Evolutionary conservation across 2,888 invertebrate species (phyloP), one percentile per base, ranked within the genome.

Genomic region (Lasioglossum zephyrum): DNA sequence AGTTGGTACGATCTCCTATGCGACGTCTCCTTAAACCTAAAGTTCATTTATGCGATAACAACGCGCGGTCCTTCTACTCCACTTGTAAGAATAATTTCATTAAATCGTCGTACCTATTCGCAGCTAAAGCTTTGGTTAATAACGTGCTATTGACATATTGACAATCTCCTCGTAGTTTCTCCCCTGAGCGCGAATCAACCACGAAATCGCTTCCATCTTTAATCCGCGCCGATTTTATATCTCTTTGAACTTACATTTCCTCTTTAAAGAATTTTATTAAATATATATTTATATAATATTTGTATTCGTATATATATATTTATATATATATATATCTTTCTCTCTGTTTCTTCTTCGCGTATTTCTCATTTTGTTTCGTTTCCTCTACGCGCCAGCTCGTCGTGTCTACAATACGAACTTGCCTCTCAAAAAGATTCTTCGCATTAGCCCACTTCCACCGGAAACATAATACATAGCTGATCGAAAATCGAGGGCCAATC

Each of bases 41-140:
- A 79, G 74, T 88, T 75, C 66, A 81, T 86, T 86, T 87, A 83
- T 78, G 80, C 77, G 79, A 78, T 77, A 88, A 85, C 72, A 70
- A 80, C 72, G 31, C 53, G 31, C 47, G 18, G 63, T 9, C 11
- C 26, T 73, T 44, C 63, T 78, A 79, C 63, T 44, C 39, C 86
- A 63, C 66, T 82, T 91, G 88, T 84, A 92, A 92, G 92, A 92
- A 92, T 88, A 92, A 87, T 88, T 86, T 87, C 82, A 73, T 86
- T 78, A 80, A 44, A 81, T 88, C 75, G 78, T 85, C 70, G 73
- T 44, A 69, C 76, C 80, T 86, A 86, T 85, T 76, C 84, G 77
- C 87, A 73, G 76, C 88, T 91, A 91, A 85, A 91, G 84, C 88
- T 91, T 91, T 92, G 87, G 84, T 90, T 90, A 89, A 86, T 85